Conservation (phyloP, 1,140 invertebrate species). For the Nylanderia fulva region DNA sequence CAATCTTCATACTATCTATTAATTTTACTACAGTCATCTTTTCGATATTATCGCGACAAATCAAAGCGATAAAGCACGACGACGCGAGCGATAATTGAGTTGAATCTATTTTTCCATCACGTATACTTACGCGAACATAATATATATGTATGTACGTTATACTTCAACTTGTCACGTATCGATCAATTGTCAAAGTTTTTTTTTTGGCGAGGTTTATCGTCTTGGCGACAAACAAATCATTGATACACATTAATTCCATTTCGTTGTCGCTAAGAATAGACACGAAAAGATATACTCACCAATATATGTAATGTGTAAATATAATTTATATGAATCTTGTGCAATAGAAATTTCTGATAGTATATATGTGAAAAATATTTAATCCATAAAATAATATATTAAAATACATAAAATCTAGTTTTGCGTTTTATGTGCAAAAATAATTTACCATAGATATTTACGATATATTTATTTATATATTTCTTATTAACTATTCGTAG, state of each 20-base stretch:
- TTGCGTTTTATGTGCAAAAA: not conserved
- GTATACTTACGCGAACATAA: slow-evolving; percentile 2
- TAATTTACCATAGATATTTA: too few relatives aligned
- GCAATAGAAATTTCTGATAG: not conserved
- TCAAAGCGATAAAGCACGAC: slow-evolving; percentile 32
- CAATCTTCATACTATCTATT: slow-evolving; percentile 8
- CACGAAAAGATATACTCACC: not conserved
- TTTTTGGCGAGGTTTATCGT: slow-evolving; percentile 17
- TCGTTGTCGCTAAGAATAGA: not conserved
- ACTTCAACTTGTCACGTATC: slow-evolving; percentile 35
- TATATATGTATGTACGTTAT: not conserved
- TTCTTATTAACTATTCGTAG: not conserved
- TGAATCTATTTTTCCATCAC: slow-evolving; percentile 3
- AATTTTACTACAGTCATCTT: slow-evolving; percentile 15
- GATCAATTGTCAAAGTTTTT: slow-evolving; percentile 32
- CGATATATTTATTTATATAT: not conserved
- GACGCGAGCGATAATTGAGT: slow-evolving; percentile 13
- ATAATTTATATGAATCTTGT: not conserved
- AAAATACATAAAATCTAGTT: not conserved
- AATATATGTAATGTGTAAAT: too few relatives aligned
- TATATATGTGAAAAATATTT: not conserved
- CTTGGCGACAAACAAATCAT: not conserved
- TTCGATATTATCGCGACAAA: slow-evolving; percentile 26
- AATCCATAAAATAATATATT: not conserved
- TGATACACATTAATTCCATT: not conserved